Evolutionary conservation across 2,888 invertebrate species (phyloP).

Genomic region (Dyspetes luteomarginatus): DNA sequence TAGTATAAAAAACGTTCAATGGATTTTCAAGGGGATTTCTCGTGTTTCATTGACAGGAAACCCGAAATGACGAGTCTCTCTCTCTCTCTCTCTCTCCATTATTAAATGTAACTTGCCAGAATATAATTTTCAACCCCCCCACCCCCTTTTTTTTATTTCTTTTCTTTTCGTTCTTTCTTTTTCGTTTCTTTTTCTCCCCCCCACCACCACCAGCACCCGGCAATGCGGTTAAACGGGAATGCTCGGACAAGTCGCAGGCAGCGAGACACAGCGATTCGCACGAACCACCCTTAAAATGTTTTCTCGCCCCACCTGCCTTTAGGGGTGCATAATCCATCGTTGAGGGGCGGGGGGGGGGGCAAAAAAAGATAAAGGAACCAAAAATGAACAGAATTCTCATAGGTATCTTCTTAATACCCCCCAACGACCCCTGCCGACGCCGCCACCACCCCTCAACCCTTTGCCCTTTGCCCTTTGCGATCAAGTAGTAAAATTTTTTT

Average conservation of each 20-base stretch:
- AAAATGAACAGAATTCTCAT: conserved; percentile 50
- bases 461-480: too few relatives aligned
- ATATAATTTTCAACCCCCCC: neutral
- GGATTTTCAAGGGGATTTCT: conserved; percentile 18
- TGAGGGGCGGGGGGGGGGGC: conserved; percentile 6
- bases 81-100: neutral
- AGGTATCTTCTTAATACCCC: conserved; percentile 23
- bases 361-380: conserved; percentile 33
- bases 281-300: conserved; percentile 28
- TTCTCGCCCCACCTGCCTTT: conserved; percentile 57
- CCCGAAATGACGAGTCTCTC: conserved; percentile 1
- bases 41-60: neutral
- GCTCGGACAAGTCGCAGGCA: conserved; percentile 24
- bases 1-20: neutral
- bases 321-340: conserved; percentile 56
- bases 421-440: neutral
- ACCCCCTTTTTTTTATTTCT: neutral
- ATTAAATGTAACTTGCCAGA: too few relatives aligned
- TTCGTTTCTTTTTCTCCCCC: conserved; percentile 1
- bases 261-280: conserved; percentile 46
- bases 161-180: neutral
- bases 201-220: too few relatives aligned
- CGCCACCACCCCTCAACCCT: neutral
- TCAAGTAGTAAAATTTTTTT: too few relatives aligned
- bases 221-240: conserved; percentile 26